These are phyloP conservation scores for Enteromius argenteus DNA, from an alignment of 2,797 vertebrate species.

Conservation along the genomic window DNA sequence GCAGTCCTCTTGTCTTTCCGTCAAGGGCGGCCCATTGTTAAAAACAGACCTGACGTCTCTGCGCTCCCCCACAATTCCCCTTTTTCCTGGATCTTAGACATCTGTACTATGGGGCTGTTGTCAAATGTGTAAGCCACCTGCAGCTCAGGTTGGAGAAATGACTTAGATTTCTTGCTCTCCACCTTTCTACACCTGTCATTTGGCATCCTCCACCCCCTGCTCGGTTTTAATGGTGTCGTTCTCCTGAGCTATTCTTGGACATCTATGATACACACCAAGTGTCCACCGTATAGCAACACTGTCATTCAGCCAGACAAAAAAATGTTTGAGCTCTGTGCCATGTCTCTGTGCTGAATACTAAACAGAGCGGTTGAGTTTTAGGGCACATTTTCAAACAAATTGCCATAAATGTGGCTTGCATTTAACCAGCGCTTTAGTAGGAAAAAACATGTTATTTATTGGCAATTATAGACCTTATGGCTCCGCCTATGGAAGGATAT, in stretches of 20 bases:
- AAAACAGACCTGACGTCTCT: slow-evolving; percentile 43
- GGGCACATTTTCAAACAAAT: slow-evolving; percentile 8
- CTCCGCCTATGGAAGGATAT: no score
- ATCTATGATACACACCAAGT: slow-evolving; percentile 34
- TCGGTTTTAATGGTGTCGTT: slow-evolving; percentile 53
- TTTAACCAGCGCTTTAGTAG: not conserved
- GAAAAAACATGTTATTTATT: not conserved
- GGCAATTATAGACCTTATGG: not conserved
- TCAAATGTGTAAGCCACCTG: slow-evolving; percentile 36
- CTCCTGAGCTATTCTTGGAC: slow-evolving; percentile 54
- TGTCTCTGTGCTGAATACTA: slow-evolving; percentile 41
- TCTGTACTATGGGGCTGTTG: slow-evolving; percentile 29
- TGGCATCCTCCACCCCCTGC: slow-evolving; percentile 44
- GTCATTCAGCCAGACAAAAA: slow-evolving; percentile 51
- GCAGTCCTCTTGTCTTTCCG: slow-evolving; percentile 21
- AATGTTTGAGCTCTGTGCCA: slow-evolving; percentile 19
- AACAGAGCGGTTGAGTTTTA: slow-evolving; percentile 6
- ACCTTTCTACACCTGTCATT: slow-evolving; percentile 55
- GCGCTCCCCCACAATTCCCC: not conserved
- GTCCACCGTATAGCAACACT: slow-evolving; percentile 44
- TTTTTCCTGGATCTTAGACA: slow-evolving; percentile 20
- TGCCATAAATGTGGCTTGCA: slow-evolving; percentile 1
- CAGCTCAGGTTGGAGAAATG: slow-evolving; percentile 49
- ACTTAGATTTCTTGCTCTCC: slow-evolving; percentile 40
- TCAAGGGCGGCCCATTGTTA: slow-evolving; percentile 27